These are phyloP conservation scores for Ptilonorhynchus violaceus DNA, from an alignment of 2,113 vertebrate species.

Conservation along the genomic window DNA sequence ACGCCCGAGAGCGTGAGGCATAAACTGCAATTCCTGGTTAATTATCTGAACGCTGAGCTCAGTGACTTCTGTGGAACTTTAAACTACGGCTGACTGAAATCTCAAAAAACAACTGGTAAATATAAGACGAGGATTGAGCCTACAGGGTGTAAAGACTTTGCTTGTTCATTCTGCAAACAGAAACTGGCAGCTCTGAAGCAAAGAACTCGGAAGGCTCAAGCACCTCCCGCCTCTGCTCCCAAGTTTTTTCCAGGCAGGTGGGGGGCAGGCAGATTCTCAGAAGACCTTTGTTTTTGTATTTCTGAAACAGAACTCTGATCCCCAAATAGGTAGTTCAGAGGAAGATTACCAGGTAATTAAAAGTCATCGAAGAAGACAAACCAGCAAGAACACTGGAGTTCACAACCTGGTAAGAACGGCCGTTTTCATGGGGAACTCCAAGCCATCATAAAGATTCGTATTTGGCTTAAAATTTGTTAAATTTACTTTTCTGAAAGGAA, in stretches of 20 bases:
- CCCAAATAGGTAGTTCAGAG: not conserved
- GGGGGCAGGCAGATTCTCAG: not conserved
- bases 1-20: accelerated
- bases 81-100: not conserved
- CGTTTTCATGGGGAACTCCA: not conserved
- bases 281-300: not conserved
- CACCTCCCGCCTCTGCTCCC: not conserved
- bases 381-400: not conserved
- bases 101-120: not conserved
- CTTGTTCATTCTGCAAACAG: not conserved
- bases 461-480: not conserved
- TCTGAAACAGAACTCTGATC: not conserved
- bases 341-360: not conserved
- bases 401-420: not conserved
- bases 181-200: not conserved
- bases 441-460: not conserved
- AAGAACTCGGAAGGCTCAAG: not conserved
- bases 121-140: not conserved
- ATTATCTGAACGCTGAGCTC: not conserved
- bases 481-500: not conserved
- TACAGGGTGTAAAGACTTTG: not conserved
- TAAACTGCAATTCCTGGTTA: not conserved
- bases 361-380: not conserved
- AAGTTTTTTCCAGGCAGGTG: not conserved
- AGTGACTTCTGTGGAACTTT: not conserved